These are phyloP conservation scores for Lucifuga dentata DNA, from an alignment of 2,113 vertebrate genomes.

Conservation along the genomic window DNA sequence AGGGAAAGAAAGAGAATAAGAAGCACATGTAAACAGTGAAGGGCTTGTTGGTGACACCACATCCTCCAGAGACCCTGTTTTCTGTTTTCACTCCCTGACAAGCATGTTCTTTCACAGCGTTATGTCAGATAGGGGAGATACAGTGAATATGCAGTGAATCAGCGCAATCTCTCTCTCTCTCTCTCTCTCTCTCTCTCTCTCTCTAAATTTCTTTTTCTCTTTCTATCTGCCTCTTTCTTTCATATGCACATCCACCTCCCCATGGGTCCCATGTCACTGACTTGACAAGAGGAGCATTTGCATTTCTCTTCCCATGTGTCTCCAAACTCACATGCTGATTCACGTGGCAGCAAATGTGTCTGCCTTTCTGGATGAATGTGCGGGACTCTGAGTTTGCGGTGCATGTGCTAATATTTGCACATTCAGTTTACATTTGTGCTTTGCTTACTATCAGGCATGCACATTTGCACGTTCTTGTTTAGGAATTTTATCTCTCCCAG, in stretches of 20 bases:
- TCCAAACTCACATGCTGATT: conserved; percentile 67
- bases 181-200: conserved; percentile 22
- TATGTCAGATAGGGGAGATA: conserved; percentile 35
- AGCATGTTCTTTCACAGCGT: conserved; percentile 58
- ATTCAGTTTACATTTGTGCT: neutral
- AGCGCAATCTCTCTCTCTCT: conserved; percentile 49
- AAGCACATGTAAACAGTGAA: conserved; percentile 52
- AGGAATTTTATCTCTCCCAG: conserved; percentile 29
- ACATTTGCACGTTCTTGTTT: conserved; percentile 38
- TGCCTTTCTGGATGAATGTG: neutral
- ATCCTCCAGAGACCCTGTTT: conserved; percentile 64
- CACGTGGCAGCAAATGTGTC: conserved; percentile 45
- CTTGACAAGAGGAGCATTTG: conserved; percentile 71
- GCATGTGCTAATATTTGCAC: conserved; percentile 14
- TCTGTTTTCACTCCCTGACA: conserved; percentile 65
- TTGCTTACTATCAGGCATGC: conserved; percentile 35
- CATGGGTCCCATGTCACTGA: conserved; percentile 63
- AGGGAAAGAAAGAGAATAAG: conserved; percentile 26
- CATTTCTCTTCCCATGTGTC: conserved; percentile 68
- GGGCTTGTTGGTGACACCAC: conserved; percentile 35
- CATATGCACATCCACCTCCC: conserved; percentile 53
- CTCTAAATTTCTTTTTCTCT: neutral
- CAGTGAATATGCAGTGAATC: conserved; percentile 57
- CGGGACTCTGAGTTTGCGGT: neutral
- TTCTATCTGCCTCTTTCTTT: conserved; percentile 2